Evolutionary conservation across 2,888 invertebrate species (phyloP).

Genomic region (Cheilosia vernalis): DNA sequence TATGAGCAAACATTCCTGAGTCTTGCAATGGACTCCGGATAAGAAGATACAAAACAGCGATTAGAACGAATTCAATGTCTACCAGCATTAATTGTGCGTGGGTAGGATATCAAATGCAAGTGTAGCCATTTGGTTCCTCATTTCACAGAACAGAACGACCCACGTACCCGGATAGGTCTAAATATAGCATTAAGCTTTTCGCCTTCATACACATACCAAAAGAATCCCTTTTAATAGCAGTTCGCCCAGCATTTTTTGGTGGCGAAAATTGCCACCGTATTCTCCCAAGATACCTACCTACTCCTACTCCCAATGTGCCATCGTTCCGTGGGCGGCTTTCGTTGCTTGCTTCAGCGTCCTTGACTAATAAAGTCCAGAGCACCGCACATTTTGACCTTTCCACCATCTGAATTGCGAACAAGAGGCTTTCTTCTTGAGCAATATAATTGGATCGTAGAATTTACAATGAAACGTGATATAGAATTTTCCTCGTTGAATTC

Average conservation of each 20-base stretch:
- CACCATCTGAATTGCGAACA: background rate
- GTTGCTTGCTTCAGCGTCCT: conserved; percentile 15
- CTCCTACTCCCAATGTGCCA: background rate
- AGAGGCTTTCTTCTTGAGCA: background rate
- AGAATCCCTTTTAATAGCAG: conserved; percentile 11
- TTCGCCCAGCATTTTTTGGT: background rate
- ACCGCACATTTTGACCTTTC: conserved; percentile 23
- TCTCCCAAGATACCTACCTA: background rate
- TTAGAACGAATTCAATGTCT: conserved; percentile 10
- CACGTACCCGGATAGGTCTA: conserved; percentile 63
- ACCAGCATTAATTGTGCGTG: conserved; percentile 38
- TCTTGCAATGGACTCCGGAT: background rate
- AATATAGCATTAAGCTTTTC: conserved; percentile 70
- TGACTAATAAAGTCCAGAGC: conserved; percentile 30
- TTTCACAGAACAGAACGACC: conserved; percentile 6
- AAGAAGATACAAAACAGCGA: conserved; percentile 12
- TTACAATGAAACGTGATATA: conserved; percentile 44
- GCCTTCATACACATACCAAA: conserved; percentile 11
- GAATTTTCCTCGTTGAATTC: background rate
- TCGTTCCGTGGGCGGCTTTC: conserved; percentile 10
- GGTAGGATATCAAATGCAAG: background rate
- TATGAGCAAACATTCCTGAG: background rate
- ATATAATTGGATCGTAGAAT: background rate
- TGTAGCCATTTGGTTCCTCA: conserved; percentile 1
- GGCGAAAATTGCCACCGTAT: background rate